Base-by-base conservation (phyloP, 2,888 invertebrate species). In the Heliconius hortense region DNA sequence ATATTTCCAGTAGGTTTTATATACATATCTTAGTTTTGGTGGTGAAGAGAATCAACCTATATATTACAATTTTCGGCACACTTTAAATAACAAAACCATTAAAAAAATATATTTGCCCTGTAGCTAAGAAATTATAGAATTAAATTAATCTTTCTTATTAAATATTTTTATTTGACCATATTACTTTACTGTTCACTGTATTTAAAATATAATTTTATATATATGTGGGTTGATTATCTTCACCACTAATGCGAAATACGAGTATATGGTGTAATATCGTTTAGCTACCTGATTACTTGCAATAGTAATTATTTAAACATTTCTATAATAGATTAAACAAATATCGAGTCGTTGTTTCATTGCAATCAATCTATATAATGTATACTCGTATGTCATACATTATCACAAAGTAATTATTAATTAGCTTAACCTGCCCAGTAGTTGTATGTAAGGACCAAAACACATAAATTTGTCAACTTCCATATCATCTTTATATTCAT, bases 361-460 rank as follows among this genome's bases (percentile, higher is more conserved):
- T 56, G 56, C n/a, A 8, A 31, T 66, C 15, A 8, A 35, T 24
- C 2, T 31, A 7, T 31, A 68, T 53, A n/a, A 53, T 53, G 48
- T 48, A 68, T 48, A 31, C 31, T 31, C 31, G 31, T 31, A 28
- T 21, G 8, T 56, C 53, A 56, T 56, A 69, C 69, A 31, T 68
- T 70, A 18, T 64, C 53, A 48, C 39, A 59, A n/a, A 10, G 31
- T 56, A 66, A 64, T 31, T 69, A 31, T 15, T 69, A 66, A 64
- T 56, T 69, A n/a, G 31, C 63, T 15, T 70, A 70, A 70, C 48
- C 70, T 59, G 35, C 77, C 80, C 85, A 83, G 84, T 89, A 87
- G 84, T 86, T 84, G 82, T 84, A 84, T 82, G 80, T 90, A 91
- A 90, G 91, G 91, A 91, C 91, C 91, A 91, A 90, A 84, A 81